These are phyloP conservation scores for Heliothis subflexa DNA, from an alignment of 1,140 invertebrate genomes.

Conservation along the genomic window DNA sequence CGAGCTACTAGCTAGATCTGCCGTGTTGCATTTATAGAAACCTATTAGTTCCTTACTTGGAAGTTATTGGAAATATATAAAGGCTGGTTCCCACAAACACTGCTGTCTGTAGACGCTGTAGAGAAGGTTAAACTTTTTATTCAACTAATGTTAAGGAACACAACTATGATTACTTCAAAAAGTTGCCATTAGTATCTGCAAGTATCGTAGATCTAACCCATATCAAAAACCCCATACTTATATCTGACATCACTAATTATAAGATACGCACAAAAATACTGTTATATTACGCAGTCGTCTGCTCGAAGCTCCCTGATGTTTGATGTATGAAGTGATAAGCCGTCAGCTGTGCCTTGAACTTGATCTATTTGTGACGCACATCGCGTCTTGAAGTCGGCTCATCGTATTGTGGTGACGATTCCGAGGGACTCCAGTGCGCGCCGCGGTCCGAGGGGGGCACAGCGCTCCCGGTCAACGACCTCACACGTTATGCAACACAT, in stretches of 20 bases:
- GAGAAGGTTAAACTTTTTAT: too few relatives aligned
- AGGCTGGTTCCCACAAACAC: background rate
- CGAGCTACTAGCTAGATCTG: background rate
- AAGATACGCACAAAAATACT: background rate
- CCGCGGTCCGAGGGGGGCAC: background rate
- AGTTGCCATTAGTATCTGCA: background rate
- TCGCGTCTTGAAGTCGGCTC: constrained; percentile 4
- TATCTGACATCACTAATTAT: too few relatives aligned
- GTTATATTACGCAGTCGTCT: background rate
- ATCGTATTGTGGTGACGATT: constrained; percentile 26
- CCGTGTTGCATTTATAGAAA: constrained; percentile 24
- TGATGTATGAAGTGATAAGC: constrained; percentile 9
- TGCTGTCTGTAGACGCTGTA: too few relatives aligned
- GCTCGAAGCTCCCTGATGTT: background rate
- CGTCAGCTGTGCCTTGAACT: constrained; percentile 17
- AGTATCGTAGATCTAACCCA: background rate
- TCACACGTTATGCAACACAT: constrained; percentile 38
- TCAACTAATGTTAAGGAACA: too few relatives aligned
- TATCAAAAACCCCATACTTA: too few relatives aligned
- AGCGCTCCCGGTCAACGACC: constrained; percentile 28
- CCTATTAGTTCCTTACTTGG: constrained; percentile 16
- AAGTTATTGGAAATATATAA: constrained; percentile 33
- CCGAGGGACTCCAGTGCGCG: constrained; percentile 4
- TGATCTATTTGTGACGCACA: constrained; percentile 20
- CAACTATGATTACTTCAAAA: too few relatives aligned